Evolutionary conservation across 2,888 invertebrate genomes (phyloP).

Genomic region (Micoletzkya japonica): DNA sequence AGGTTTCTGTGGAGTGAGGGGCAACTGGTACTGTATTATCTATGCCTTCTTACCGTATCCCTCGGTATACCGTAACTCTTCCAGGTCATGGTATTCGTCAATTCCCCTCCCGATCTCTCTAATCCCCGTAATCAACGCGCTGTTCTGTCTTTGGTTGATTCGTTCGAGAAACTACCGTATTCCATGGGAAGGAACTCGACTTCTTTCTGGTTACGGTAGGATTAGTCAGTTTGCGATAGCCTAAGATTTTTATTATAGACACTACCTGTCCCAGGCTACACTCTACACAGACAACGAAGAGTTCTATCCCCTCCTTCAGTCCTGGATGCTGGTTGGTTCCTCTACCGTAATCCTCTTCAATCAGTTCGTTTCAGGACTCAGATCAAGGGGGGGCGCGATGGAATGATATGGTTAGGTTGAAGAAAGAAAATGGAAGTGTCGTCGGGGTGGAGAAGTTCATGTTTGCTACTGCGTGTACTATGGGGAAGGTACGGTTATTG

Average conservation of each 20-base stretch:
- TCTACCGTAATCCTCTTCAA: neutral
- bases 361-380: constrained; percentile 34
- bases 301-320: constrained; percentile 43
- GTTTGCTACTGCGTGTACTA: constrained; percentile 53
- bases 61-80: neutral
- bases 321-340: constrained; percentile 37
- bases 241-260: neutral
- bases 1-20: constrained; percentile 49
- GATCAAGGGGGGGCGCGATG: constrained; percentile 49
- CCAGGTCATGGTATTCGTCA: constrained; percentile 48
- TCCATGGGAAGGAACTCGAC: constrained; percentile 56
- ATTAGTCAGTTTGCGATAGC: neutral
- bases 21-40: constrained; percentile 45
- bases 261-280: constrained; percentile 41
- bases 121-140: constrained; percentile 15
- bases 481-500: constrained; percentile 39
- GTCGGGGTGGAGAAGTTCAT: constrained; percentile 38
- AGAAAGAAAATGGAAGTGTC: constrained; percentile 33
- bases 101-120: constrained; percentile 46
- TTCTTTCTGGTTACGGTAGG: constrained; percentile 49
- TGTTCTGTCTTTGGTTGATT: constrained; percentile 31
- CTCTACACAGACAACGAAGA: constrained; percentile 38
- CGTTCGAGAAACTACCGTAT: constrained; percentile 50
- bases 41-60: no score
- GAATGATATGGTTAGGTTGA: constrained; percentile 51